Base-by-base conservation (phyloP, 2,888 invertebrate species). In the Tricholauxania praeusta region DNA sequence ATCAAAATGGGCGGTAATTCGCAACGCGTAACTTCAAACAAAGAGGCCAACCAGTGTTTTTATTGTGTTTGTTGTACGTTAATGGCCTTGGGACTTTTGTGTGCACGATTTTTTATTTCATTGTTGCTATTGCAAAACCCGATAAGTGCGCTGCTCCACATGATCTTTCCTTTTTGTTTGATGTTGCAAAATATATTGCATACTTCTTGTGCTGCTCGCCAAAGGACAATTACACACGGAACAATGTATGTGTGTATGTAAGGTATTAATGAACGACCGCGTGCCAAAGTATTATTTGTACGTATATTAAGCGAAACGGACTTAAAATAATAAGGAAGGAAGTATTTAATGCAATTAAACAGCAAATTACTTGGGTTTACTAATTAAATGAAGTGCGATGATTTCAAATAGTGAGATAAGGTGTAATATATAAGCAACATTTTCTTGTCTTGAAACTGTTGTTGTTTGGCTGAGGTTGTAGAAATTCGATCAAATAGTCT, bases 281-380 rank as follows among this genome's bases (percentile, higher is more conserved):
- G 14, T 10, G 48, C 52, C 28, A 53, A 66, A 51, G 32, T 14
- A 19, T 28, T 14, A 28, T 51, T 22, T 12, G n/a, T 22, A 53
- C 15, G n/a, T 28, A 66, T 32, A 8, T 52, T 32, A 52, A 12
- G 32, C 28, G 10, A 52, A 52, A 22, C 15, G 22, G 15, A 66
- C 53, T 32, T 22, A 52, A n/a, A 39, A 65, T 52, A 0, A n/a
- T 32, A 32, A 52, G 48, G 59, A 57, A 59, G 68, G 68, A 68
- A 48, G 57, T 15, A 48, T 59, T 68, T 68, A 59, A 68, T 57
- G 59, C 19, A 19, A 57, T 48, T 15, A 47, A 57, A 67, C 19
- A 67, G 57, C 57, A 67, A 67, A 67, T 55, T 68, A 57, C 68
- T 22, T 53, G 47, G 68, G 49, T 57, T 68, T 28, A 28, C 48